Percentiles rank a stretch among this genome's conserved stretches.
Conservation (phyloP, 2,113 vertebrate species). For the Muscicapa adusta region DNA sequence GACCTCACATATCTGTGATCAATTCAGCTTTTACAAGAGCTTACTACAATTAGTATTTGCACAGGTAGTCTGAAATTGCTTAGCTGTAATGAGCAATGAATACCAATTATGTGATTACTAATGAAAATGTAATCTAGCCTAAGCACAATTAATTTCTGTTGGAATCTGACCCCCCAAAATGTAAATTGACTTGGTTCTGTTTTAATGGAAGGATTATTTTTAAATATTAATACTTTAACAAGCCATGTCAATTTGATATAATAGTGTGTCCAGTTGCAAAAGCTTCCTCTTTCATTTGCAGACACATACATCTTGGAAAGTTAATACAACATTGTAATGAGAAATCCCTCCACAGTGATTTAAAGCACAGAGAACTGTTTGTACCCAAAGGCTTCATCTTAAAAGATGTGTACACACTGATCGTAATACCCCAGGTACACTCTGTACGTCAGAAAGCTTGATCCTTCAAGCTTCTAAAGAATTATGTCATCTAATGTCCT, state of each 20-base stretch:
- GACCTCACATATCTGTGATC: neutral
- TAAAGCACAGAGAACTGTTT: neutral
- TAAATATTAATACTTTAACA: constrained; percentile 39
- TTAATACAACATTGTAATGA: neutral
- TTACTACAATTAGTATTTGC: constrained; percentile 10
- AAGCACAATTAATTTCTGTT: constrained; percentile 48
- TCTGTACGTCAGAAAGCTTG: neutral
- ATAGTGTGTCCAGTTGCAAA: neutral
- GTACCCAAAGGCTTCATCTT: neutral
- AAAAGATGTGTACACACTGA: neutral
- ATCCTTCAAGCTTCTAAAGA: neutral
- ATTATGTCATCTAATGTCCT: neutral
- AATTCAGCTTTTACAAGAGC: neutral
- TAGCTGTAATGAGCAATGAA: constrained; percentile 18
- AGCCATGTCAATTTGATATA: constrained; percentile 30
- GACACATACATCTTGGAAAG: neutral
- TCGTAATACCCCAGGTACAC: neutral
- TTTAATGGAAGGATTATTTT: constrained; percentile 18
- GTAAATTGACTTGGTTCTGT: constrained; percentile 26
- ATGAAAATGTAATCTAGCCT: constrained; percentile 29
- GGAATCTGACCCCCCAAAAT: constrained; percentile 21
- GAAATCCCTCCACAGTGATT: constrained; percentile 5
- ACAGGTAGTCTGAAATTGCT: constrained; percentile 5
- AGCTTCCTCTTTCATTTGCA: constrained; percentile 19
- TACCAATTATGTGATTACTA: constrained; percentile 36